A percentile compares a stretch with the other conserved stretches of the same genome.
Evolutionary conservation across 2,888 invertebrate species (phyloP).

Genomic region (Rhagonycha lutea): DNA sequence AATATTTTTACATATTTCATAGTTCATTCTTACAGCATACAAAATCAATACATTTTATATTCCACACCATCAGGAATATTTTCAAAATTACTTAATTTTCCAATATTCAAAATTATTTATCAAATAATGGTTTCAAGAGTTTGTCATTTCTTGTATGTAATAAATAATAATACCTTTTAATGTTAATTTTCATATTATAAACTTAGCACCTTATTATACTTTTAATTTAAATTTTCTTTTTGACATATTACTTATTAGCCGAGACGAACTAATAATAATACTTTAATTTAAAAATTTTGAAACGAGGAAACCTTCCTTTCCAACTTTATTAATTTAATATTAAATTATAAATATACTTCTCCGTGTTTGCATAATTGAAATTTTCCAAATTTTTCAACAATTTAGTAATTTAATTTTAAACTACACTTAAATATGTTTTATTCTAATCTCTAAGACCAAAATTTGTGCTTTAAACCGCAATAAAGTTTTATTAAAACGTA

Average conservation of each 20-base stretch:
- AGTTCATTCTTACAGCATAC: too few relatives aligned
- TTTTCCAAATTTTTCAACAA: not conserved
- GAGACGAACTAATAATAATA: not conserved
- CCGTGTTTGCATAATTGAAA: not conserved
- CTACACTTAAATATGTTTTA: constrained; percentile 1
- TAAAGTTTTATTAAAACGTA: constrained; percentile 19
- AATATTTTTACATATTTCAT: too few relatives aligned
- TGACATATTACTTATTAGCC: not conserved
- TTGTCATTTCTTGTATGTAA: too few relatives aligned
- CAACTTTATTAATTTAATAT: not conserved
- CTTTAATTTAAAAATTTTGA: not conserved
- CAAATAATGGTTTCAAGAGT: too few relatives aligned
- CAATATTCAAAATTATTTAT: too few relatives aligned
- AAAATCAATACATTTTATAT: too few relatives aligned
- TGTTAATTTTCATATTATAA: not conserved
- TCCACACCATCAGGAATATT: too few relatives aligned
- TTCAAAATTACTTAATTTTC: too few relatives aligned
- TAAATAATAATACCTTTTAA: too few relatives aligned
- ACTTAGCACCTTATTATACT: not conserved
- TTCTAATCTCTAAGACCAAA: constrained; percentile 12
- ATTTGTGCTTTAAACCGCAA: constrained; percentile 16
- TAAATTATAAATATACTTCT: not conserved
- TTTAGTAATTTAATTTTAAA: not conserved
- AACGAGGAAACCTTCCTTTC: not conserved
- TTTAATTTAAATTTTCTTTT: not conserved